A percentile compares a stretch with the other conserved stretches of the same genome.
Evolutionary conservation across 2,113 vertebrate genomes (phyloP).

Genomic region (Mus spicilegus): DNA sequence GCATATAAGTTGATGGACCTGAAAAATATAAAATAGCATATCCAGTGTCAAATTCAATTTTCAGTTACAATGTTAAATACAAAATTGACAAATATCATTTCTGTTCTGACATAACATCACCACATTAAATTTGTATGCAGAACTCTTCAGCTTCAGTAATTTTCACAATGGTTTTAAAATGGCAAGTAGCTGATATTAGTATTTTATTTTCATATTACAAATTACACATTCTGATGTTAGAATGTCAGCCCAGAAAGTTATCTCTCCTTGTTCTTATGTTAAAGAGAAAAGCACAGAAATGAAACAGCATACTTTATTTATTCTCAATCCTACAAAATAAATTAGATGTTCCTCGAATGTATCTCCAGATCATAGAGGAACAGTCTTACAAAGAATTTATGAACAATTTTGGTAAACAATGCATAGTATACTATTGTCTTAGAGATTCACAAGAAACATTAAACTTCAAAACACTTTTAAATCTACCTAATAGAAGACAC

Average conservation of each 20-base stretch:
- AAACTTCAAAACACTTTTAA: neutral
- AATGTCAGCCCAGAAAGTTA: neutral
- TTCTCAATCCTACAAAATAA: neutral
- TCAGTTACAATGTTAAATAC: neutral
- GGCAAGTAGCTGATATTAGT: neutral
- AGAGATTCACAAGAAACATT: neutral
- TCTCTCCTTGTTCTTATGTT: neutral
- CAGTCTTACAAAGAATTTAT: neutral
- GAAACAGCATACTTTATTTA: neutral
- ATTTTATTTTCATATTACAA: neutral
- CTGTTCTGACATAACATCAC: neutral
- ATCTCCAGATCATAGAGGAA: neutral
- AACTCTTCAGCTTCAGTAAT: neutral
- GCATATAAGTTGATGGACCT: neutral
- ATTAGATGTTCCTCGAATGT: slow-evolving; percentile 23
- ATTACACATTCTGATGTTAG: slow-evolving; percentile 2
- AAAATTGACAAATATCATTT: neutral
- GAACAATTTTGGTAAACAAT: slow-evolving; percentile 28
- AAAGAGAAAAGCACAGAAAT: neutral
- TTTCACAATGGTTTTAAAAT: neutral
- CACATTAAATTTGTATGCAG: neutral
- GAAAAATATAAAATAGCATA: slow-evolving; percentile 12
- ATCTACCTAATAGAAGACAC: neutral
- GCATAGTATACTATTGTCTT: neutral
- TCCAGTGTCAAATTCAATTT: neutral